These are phyloP conservation scores for Platycnemis pennipes DNA, from an alignment of 2,888 invertebrate species.

Conservation along the genomic window DNA sequence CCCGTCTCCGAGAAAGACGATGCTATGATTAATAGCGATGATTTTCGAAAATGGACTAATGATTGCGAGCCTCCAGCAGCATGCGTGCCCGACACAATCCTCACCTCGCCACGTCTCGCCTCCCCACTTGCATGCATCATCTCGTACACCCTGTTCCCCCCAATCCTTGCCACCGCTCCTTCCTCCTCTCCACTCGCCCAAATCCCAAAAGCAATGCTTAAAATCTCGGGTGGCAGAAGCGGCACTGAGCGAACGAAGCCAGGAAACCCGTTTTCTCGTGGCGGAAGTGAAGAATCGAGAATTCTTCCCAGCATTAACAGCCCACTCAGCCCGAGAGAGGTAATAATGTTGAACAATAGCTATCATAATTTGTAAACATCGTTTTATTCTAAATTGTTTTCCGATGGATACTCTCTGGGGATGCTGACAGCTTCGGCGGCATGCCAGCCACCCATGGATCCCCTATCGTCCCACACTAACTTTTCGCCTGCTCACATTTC, in stretches of 20 bases:
- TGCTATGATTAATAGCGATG: conserved; percentile 63
- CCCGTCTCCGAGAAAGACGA: conserved; percentile 43
- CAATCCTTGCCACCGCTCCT: background rate
- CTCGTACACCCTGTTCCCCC: background rate
- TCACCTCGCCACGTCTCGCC: conserved; percentile 10
- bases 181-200: background rate
- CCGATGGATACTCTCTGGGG: background rate
- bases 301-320: background rate
- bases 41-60: conserved; percentile 67
- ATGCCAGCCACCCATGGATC: background rate
- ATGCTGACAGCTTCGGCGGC: background rate
- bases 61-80: conserved; percentile 37
- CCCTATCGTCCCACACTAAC: background rate
- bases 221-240: background rate
- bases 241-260: background rate
- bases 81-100: background rate
- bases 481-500: background rate
- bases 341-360: background rate
- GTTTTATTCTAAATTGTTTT: background rate
- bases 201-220: background rate
- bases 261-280: background rate
- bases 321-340: background rate
- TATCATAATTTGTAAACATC: conserved; percentile 27
- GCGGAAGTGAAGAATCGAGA: background rate
- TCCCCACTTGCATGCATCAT: background rate